Evolutionary conservation across 1,140 invertebrate genomes (phyloP), one percentile per base, ranked within the genome.

Genomic region (Lasioglossum baleicum): DNA sequence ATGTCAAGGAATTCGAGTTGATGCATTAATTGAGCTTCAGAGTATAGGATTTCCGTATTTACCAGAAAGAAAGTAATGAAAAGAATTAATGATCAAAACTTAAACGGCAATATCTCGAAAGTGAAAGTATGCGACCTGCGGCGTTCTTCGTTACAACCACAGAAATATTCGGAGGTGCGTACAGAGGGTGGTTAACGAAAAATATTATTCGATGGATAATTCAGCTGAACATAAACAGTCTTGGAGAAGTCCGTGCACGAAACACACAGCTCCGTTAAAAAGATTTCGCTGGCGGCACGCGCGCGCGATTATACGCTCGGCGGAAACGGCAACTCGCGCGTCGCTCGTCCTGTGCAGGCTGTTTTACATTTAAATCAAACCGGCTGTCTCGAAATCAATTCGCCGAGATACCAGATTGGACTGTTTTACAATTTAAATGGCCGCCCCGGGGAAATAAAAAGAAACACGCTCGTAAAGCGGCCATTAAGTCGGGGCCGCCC

Each of bases 311-410:
- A 65, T 40, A 26, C 17, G 15, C 26, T 20, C 15, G 31, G 20
- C 31, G 44, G 10, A 51, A 65, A 65, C 20, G 13, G 48, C 20
- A 53, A 75, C 31, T 22, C 22, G 51, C 15, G 51, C 11, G 35
- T 13, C 10, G 44, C 44, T 48, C 44, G 44, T 48, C 8, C 15
- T 17, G 26, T 3, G 60, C 26, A 31, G 44, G 17, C 65, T 76
- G 74, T 48, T 76, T 76, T 76, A 68, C 74, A 76, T 76, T 76
- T 76, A 76, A 69, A 76, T 76, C 74, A 76, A 68, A 76, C 65
- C 51, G 13, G 65, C 22, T 60, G 74, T 44, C 74, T 48, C 40
- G 53, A 60, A 69, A 76, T 76, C 74, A 76, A 76, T 76, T 76
- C 65, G 31, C 58, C 61, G 61, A 40, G 61, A 20, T 40, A 64